Conservation (phyloP, 1,140 invertebrate species). For the Lordiphosa clarofinis region DNA sequence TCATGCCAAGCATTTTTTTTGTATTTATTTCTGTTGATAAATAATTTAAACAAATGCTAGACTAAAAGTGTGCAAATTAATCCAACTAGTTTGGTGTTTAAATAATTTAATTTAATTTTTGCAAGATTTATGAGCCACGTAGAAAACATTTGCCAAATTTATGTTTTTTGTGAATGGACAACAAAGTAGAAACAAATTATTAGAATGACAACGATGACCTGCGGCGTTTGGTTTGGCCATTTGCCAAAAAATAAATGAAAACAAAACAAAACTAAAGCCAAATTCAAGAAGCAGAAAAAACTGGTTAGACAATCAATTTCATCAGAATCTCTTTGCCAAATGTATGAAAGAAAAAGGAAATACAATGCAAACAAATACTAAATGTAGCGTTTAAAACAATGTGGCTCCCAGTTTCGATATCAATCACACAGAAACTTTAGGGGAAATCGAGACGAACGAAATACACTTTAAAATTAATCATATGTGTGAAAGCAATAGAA, state of each 20-base stretch:
- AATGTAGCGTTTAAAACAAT: conserved; percentile 3
- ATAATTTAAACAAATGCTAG: not conserved
- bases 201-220: conserved; percentile 68
- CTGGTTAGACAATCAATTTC: conserved; percentile 45
- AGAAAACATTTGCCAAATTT: no score
- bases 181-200: conserved; percentile 33
- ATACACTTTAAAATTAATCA: no score
- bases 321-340: conserved; percentile 24
- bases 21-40: conserved; percentile 1
- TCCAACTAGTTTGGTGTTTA: conserved; percentile 3
- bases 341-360: conserved; percentile 20
- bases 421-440: no score
- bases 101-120: conserved; percentile 2
- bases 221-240: conserved; percentile 47
- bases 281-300: conserved; percentile 20
- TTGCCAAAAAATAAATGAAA: conserved; percentile 32
- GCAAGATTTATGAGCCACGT: no score
- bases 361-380: conserved; percentile 15
- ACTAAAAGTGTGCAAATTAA: no score
- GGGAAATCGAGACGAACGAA: no score
- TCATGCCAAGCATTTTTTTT: conserved; percentile 31
- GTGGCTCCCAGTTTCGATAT: no score
- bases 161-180: conserved; percentile 34
- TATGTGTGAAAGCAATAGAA: no score
- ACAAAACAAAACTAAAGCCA: conserved; percentile 1